These are phyloP conservation scores for Archegozetes longisetosus DNA, from an alignment of 1,140 invertebrate species.

Conservation along the genomic window DNA sequence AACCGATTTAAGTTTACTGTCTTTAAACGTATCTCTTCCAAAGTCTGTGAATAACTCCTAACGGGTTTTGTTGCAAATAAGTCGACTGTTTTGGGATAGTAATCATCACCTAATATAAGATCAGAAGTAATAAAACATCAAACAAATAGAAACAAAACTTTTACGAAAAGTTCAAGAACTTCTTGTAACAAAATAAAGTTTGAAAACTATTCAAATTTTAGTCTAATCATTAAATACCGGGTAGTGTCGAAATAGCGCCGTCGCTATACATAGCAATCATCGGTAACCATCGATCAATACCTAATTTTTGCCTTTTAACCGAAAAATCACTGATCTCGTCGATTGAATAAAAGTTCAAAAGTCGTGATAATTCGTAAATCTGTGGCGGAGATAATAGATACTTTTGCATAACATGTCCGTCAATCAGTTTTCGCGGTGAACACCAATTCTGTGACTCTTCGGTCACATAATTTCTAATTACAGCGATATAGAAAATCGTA, in stretches of 20 bases:
- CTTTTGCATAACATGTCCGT: no score
- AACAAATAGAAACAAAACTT: no score
- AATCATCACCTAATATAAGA: no score
- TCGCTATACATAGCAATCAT: conserved; percentile 16
- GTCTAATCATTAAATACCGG: no score
- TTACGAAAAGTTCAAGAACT: no score
- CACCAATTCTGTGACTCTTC: not conserved
- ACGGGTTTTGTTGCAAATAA: not conserved
- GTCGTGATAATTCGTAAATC: conserved; percentile 29
- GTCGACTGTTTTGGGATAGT: not conserved
- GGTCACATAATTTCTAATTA: not conserved
- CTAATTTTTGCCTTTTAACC: conserved; percentile 19
- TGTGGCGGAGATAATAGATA: conserved; percentile 29
- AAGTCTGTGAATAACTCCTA: not conserved
- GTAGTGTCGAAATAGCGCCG: not conserved
- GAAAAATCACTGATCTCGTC: conserved; percentile 25
- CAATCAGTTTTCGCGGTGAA: not conserved
- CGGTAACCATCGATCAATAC: conserved; percentile 26
- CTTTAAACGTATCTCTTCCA: not conserved
- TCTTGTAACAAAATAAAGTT: no score
- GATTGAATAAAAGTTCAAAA: conserved; percentile 23
- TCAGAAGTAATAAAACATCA: no score
- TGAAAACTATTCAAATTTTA: no score
- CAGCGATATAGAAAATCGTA: conserved; percentile 3
- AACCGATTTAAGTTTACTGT: not conserved